phyloP scores from a whole-genome alignment of 2,888 invertebrate genomes.

The Maniola hyperantus region DNA sequence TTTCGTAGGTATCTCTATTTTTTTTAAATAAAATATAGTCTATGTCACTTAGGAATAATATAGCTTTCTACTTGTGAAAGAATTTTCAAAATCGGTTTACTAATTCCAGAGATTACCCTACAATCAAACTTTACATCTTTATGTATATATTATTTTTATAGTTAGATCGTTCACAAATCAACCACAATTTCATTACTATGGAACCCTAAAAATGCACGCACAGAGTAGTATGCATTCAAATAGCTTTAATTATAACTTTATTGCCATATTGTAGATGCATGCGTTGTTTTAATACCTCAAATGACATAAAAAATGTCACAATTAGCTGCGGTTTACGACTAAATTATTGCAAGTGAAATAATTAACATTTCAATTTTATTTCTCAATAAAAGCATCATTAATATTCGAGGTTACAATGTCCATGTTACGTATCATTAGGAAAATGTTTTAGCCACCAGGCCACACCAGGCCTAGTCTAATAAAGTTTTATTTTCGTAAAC shows the following conservation, averaged over 20 bases:
- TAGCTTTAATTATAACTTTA: constrained; percentile 35
- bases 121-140: too few relatives aligned
- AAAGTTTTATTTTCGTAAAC: not conserved
- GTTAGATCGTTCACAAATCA: too few relatives aligned
- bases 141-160: too few relatives aligned
- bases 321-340: constrained; percentile 31
- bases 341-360: constrained; percentile 30
- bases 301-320: constrained; percentile 33
- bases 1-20: too few relatives aligned
- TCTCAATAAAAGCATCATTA: constrained; percentile 27
- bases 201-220: too few relatives aligned
- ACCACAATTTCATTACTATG: too few relatives aligned
- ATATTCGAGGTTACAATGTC: constrained; percentile 23
- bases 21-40: too few relatives aligned
- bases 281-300: constrained; percentile 22
- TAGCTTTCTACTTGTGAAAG: too few relatives aligned
- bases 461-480: not conserved
- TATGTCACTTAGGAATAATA: too few relatives aligned
- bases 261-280: constrained; percentile 20
- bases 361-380: constrained; percentile 32
- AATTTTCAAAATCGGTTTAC: too few relatives aligned
- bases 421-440: not conserved
- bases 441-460: too few relatives aligned
- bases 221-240: not conserved
- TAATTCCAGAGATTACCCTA: too few relatives aligned